Percentiles rank a stretch among this genome's conserved stretches.
These are phyloP conservation scores for Apis cerana DNA, from an alignment of 1,140 invertebrate species.

Conservation along the genomic window DNA sequence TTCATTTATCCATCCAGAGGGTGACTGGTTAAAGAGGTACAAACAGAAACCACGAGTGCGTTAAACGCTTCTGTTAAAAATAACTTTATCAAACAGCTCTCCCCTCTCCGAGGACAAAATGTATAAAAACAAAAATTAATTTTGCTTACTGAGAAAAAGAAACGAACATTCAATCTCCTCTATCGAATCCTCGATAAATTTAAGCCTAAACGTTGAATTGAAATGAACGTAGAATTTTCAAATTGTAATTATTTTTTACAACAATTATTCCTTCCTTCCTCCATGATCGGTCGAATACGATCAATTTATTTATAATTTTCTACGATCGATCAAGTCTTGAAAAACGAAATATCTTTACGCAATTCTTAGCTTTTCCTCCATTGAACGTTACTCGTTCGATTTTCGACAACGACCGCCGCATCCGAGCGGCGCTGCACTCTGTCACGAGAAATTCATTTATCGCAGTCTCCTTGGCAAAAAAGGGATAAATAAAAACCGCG, in stretches of 20 bases:
- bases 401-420: neutral
- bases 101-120: no score
- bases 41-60: neutral
- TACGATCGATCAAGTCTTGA: no score
- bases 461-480: neutral
- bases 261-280: no score
- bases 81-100: neutral
- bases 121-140: neutral
- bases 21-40: neutral
- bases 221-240: no score
- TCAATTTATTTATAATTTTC: no score
- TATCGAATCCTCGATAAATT: no score
- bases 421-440: neutral
- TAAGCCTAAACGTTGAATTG: no score
- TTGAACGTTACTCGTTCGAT: neutral
- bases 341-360: no score
- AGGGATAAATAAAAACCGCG: slow-evolving; percentile 25
- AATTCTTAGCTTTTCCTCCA: no score
- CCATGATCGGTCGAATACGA: no score
- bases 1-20: neutral
- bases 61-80: neutral
- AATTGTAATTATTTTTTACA: no score
- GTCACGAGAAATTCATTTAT: slow-evolving; percentile 44
- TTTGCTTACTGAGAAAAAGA: no score
- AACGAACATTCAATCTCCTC: neutral